phyloP scores from a whole-genome alignment of 2,797 vertebrate species.

The Epinephelus malabaricus region DNA sequence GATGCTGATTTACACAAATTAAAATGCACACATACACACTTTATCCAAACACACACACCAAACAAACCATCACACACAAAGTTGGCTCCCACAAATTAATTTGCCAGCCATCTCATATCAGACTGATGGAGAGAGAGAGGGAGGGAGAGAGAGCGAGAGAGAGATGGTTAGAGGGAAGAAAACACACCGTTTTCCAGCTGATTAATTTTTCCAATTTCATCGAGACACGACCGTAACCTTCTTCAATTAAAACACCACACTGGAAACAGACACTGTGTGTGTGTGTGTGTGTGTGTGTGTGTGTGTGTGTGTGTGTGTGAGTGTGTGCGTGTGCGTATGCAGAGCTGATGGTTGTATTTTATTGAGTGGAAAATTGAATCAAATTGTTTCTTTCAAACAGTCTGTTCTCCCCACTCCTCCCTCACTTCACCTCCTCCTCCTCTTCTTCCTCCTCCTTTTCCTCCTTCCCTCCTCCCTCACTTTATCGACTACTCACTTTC shows the following conservation, averaged over 20 bases:
- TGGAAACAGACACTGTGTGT: conserved; percentile 71
- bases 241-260: conserved; percentile 93
- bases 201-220: conserved; percentile 99
- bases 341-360: conserved; percentile 94
- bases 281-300: conserved; percentile 37
- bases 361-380: conserved; percentile 99
- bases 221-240: conserved; percentile 94
- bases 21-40: conserved; percentile 15
- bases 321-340: conserved; percentile 50
- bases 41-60: conserved; percentile 40
- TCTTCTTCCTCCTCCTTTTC: conserved; percentile 5
- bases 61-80: conserved; percentile 45
- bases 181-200: conserved; percentile 98
- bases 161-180: conserved; percentile 75
- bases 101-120: conserved; percentile 67
- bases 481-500: conserved; percentile 12
- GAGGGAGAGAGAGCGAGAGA: conserved; percentile 33
- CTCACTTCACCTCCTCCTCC: conserved; percentile 39
- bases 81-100: conserved; percentile 62
- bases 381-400: conserved; percentile 99
- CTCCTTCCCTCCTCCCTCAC: conserved; percentile 28
- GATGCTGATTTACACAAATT: not conserved
- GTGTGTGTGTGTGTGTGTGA: conserved; percentile 41
- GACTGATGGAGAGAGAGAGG: conserved; percentile 46
- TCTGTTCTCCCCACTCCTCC: conserved; percentile 70